Base-by-base conservation (phyloP, 2,797 vertebrate genomes). In the Channallabes apus region DNA sequence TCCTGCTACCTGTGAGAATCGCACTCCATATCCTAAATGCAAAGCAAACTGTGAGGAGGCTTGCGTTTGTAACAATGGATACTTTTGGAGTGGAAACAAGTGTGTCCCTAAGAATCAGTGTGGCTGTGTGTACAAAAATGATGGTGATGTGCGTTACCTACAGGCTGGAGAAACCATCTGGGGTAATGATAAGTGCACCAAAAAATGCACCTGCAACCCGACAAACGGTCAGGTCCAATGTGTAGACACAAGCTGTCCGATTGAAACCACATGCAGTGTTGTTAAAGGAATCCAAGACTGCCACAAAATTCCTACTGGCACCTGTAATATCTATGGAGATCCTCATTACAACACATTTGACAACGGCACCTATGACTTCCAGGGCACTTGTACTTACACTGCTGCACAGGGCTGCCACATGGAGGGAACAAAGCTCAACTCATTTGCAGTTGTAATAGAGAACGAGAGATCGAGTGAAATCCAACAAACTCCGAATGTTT, bases 301-400 rank as follows among this genome's bases (percentile, higher is more conserved):
- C 73, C 38, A 56, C 20, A 3, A 22, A 65, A 46, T 29, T 1
- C 58, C 68, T 15, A n/a, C 41, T 14, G 82, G 24, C 17, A 54
- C 79, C 22, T 96, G 95, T 84, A 80, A 88, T 20, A 91, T 91
- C 9, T 91, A 90, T 73, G 94, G 94, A 1, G 90, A 93, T 78
- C 88, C 92, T 72, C 94, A 94, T 68, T 95, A 93, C 20, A 80
- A 82, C 75, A 94, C 93, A 6, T 94, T 95, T 72, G 93, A 95
- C 18, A 91, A 93, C 3, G 77, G 59, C 15, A 83, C 8, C 6
- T 95, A 93, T 73, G 90, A 94, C 83, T 93, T 96, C 84, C 88
- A 92, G 9, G 94, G 94, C n/a, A 88, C 93, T 72, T 95, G 95
- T 9, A 88, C 93, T 67, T 96, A 95, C 87, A 84, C 68, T 61